Evolutionary conservation across 2,888 invertebrate species (phyloP).

Genomic region (Furcula furcula): DNA sequence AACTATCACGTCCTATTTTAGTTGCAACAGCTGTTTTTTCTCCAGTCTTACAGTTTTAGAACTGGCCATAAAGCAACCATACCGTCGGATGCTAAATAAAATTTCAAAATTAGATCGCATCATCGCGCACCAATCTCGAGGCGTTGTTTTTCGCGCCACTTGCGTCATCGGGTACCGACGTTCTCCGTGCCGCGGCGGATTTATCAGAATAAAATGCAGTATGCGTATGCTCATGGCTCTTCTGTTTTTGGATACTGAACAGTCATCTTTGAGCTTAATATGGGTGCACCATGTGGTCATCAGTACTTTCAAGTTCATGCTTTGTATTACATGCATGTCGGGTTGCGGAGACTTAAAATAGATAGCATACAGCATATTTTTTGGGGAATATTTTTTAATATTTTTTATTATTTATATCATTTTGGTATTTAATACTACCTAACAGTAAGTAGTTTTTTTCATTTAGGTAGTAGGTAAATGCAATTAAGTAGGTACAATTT

Average conservation of each 20-base stretch:
- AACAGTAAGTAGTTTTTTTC: too few species aligned
- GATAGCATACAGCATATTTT: too few species aligned
- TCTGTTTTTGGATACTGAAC: not conserved
- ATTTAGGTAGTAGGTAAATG: too few species aligned
- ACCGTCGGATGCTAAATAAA: constrained; percentile 9
- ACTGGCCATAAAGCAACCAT: not conserved
- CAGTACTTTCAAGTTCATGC: not conserved
- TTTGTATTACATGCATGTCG: too few species aligned
- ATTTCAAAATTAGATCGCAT: constrained; percentile 25
- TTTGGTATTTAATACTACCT: too few species aligned
- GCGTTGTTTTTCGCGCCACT: constrained; percentile 18
- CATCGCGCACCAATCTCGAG: constrained; percentile 12
- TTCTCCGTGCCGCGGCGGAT: constrained; percentile 8
- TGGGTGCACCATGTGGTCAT: constrained; percentile 2
- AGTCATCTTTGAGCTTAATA: constrained; percentile 4
- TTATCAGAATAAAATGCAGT: constrained; percentile 8
- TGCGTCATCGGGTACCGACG: too few species aligned
- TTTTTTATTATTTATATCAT: too few species aligned
- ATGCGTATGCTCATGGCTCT: constrained; percentile 12
- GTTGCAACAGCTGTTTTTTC: not conserved
- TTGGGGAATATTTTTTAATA: too few species aligned
- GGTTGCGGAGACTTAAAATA: too few species aligned
- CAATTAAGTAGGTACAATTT: too few species aligned
- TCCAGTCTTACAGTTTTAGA: not conserved
- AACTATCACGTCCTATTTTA: not conserved